phyloP scores from a whole-genome alignment of 2,888 invertebrate genomes.

The Meiosimyza decipiens region DNA sequence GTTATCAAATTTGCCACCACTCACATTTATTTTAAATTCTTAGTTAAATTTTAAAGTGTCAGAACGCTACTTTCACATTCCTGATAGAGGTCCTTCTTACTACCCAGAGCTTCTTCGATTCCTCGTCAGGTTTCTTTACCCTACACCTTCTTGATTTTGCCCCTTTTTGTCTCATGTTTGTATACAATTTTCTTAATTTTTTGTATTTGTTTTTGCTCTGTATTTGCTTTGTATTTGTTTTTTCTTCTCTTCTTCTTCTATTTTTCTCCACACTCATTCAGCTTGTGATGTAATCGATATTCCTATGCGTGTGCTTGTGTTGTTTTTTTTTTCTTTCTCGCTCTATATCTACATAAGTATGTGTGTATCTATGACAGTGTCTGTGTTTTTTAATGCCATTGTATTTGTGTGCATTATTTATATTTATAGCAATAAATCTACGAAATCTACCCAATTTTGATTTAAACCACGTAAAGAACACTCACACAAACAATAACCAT shows the following conservation, averaged over 20 bases:
- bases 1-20: no score
- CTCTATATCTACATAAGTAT: neutral
- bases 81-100: no score
- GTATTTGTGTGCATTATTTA: slow-evolving; percentile 16
- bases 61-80: no score
- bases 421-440: slow-evolving; percentile 33
- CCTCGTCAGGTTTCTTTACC: no score
- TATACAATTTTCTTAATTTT: slow-evolving; percentile 8
- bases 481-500: neutral
- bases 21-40: no score
- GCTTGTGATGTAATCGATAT: slow-evolving; percentile 36
- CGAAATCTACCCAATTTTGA: slow-evolving; percentile 30
- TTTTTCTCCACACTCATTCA: slow-evolving; percentile 5
- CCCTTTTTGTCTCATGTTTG: slow-evolving; percentile 12
- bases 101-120: no score
- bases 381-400: neutral
- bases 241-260: neutral
- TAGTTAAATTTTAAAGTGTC: no score
- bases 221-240: slow-evolving; percentile 3
- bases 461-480: slow-evolving; percentile 18
- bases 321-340: neutral
- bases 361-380: neutral
- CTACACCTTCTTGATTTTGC: slow-evolving; percentile 13
- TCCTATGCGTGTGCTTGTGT: slow-evolving; percentile 7
- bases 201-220: neutral